phyloP scores from a whole-genome alignment of 1,140 invertebrate genomes.

The Cydia splendana region DNA sequence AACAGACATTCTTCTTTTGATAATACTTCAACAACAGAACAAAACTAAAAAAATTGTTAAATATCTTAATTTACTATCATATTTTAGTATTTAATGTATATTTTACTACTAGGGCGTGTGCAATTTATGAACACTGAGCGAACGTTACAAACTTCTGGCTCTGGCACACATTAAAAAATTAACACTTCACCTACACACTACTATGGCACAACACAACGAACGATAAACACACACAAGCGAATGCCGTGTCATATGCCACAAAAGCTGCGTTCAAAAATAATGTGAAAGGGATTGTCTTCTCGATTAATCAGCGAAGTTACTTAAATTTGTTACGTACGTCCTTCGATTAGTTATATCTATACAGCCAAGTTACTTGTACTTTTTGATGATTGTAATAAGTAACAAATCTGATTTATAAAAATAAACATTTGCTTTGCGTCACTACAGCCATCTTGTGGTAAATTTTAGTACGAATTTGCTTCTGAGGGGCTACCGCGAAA shows the following conservation, averaged over 20 bases:
- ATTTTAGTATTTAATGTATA: slow-evolving; percentile 48
- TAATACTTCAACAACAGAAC: slow-evolving; percentile 42
- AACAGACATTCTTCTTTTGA: slow-evolving; percentile 80
- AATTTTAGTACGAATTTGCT: too few relatives aligned
- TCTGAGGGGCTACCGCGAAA: too few relatives aligned
- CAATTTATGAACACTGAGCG: slow-evolving; percentile 33
- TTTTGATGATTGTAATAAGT: too few relatives aligned
- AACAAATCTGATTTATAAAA: too few relatives aligned
- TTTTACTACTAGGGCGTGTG: slow-evolving; percentile 51
- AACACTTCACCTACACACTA: slow-evolving; percentile 5
- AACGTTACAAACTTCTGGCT: slow-evolving; percentile 27
- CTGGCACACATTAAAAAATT: slow-evolving; percentile 31
- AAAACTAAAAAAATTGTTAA: slow-evolving; percentile 42
- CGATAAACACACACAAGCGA: not conserved
- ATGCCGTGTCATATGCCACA: slow-evolving; percentile 40
- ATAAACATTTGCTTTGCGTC: too few relatives aligned
- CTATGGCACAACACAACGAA: slow-evolving; percentile 24
- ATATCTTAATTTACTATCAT: slow-evolving; percentile 58
- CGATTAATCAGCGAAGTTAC: not conserved
- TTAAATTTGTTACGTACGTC: too few relatives aligned
- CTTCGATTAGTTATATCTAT: too few relatives aligned
- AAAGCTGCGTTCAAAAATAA: not conserved
- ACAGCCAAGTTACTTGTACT: too few relatives aligned
- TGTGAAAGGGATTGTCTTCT: not conserved
- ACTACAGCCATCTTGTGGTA: too few relatives aligned